These are phyloP conservation scores for Chaenocephalus aceratus DNA, from an alignment of 2,113 vertebrate genomes.

Conservation along the genomic window DNA sequence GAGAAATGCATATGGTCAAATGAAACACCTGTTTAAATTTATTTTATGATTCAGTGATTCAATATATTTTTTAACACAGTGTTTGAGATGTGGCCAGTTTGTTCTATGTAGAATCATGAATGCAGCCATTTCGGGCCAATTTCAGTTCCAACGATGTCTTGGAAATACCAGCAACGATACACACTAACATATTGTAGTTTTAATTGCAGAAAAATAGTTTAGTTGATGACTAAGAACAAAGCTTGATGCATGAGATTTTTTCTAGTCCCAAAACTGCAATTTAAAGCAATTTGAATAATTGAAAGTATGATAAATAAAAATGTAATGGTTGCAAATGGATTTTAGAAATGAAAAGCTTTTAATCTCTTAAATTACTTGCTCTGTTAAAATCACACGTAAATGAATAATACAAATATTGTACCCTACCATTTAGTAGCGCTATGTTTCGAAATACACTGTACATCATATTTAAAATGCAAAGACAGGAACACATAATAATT, in stretches of 20 bases:
- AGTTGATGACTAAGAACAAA: neutral
- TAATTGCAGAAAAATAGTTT: neutral
- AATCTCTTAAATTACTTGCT: slow-evolving; percentile 17
- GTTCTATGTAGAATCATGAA: slow-evolving; percentile 2
- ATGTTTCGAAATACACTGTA: slow-evolving; percentile 43
- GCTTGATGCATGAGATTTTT: neutral
- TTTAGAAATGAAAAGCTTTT: slow-evolving; percentile 21
- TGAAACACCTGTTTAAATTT: slow-evolving; percentile 32
- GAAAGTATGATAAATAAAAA: slow-evolving; percentile 17
- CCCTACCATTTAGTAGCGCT: neutral
- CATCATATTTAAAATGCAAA: slow-evolving; percentile 68
- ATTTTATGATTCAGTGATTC: slow-evolving; percentile 13
- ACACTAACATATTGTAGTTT: neutral
- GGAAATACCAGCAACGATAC: neutral
- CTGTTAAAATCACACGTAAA: slow-evolving; percentile 20
- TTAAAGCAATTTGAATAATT: slow-evolving; percentile 20
- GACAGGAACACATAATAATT: slow-evolving; percentile 65
- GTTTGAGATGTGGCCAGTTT: slow-evolving; percentile 9
- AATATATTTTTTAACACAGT: neutral
- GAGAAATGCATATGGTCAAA: slow-evolving; percentile 35
- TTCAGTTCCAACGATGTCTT: slow-evolving; percentile 7
- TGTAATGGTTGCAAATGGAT: slow-evolving; percentile 13
- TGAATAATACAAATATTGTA: slow-evolving; percentile 23
- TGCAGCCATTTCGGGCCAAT: neutral
- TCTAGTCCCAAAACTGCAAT: neutral